A percentile compares a stretch with the other conserved stretches of the same genome.
Conservation (phyloP, 2,888 invertebrate species). For the Punctoribates punctum region DNA sequence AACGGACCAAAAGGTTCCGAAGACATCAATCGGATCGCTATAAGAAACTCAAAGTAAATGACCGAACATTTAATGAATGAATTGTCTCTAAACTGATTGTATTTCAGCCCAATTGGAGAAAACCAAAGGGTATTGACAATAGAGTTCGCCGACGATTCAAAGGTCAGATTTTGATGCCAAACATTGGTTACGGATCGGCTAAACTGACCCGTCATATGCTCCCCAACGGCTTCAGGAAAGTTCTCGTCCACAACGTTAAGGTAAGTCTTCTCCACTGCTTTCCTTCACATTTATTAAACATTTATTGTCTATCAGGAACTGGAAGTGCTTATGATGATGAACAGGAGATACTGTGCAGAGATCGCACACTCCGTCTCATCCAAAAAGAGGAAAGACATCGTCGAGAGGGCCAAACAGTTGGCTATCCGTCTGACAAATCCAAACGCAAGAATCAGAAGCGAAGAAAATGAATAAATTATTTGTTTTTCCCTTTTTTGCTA, state of each 20-base stretch:
- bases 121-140: slow-evolving; percentile 99
- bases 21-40: slow-evolving; percentile 98
- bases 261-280: slow-evolving; percentile 55
- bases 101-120: slow-evolving; percentile 89
- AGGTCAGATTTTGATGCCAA: slow-evolving; percentile 98
- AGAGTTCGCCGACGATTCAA: slow-evolving; percentile 97
- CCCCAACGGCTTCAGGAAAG: slow-evolving; percentile 96
- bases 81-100: neutral
- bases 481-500: slow-evolving; percentile 18
- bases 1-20: slow-evolving; percentile 96
- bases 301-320: slow-evolving; percentile 69
- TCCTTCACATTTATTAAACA: neutral
- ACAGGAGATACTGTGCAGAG: slow-evolving; percentile 93
- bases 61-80: neutral
- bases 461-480: slow-evolving; percentile 87
- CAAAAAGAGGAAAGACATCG: slow-evolving; percentile 93
- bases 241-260: slow-evolving; percentile 79
- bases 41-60: slow-evolving; percentile 74
- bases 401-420: slow-evolving; percentile 92
- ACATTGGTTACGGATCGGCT: slow-evolving; percentile 96
- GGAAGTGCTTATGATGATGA: slow-evolving; percentile 98
- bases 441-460: slow-evolving; percentile 90
- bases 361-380: slow-evolving; percentile 96
- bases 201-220: slow-evolving; percentile 93
- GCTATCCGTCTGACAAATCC: slow-evolving; percentile 94